Evolutionary conservation across 2,113 vertebrate species (phyloP), one percentile per base, ranked within the genome.

Genomic region (Alectura lathami): DNA sequence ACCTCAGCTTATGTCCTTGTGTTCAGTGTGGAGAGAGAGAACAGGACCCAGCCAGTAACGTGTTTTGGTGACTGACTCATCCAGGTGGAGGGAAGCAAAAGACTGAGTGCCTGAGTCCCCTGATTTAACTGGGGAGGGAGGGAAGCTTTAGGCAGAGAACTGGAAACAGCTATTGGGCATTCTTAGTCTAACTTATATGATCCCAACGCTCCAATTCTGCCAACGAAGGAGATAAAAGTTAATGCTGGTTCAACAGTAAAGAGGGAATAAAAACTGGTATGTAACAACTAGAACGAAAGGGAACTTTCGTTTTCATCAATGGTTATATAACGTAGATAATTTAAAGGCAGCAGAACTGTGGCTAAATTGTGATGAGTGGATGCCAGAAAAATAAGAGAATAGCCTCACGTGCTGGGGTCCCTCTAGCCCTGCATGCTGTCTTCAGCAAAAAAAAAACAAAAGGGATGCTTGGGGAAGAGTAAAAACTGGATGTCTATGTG

Each of bases 1-100:
- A 51, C 16, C 11, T 34, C 1, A 0, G 38, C 16, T 34, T 14
- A 34, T 2, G 0, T 36, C 22, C 53, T 86, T 26, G 3, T 20
- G 8, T 60, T 80, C 0, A 0, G 53, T 17, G 29, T 9, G 47
- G 21, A 45, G 7, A 54, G 23, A 56, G 17, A 72, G 29, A 91
- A 60, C 21, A 68, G 9, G 9, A 10, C 17, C 2, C 34, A 48
- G 6, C 15, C 14, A 32, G 34, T 36, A 62, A 47, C 29, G 16
- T 14, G 20, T 47, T n/a, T 47, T 48, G 30, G 13, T 48, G 24
- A 36, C 3, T 75, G n/a, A 32, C 34, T 48, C 34, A 16, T 54
- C 2, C 18, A 32, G 42, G 20, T 40, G 3, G 17, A 70, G 29
- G 20, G 82, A 59, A 82, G 5, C 9, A 86, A 63, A n/a, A n/a